A percentile compares a stretch with the other conserved stretches of the same genome.
Evolutionary conservation across 2,113 vertebrate genomes (phyloP).

Genomic region (Pseudorectes ferrugineus): DNA sequence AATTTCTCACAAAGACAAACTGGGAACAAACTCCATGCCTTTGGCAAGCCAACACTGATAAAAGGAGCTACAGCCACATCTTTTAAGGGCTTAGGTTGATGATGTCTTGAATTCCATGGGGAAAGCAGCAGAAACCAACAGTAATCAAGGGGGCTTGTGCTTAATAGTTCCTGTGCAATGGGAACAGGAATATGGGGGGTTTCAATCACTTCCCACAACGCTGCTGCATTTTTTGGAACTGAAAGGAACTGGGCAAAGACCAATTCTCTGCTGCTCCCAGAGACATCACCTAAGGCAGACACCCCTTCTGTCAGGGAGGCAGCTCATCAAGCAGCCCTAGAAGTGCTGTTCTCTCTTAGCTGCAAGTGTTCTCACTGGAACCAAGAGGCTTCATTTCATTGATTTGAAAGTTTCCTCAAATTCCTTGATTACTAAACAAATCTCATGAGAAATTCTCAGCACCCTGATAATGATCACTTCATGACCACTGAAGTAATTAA

Average conservation of each 20-base stretch:
- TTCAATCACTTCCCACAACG: neutral
- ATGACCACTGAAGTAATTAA: neutral
- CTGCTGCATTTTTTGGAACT: neutral
- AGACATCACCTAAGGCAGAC: neutral
- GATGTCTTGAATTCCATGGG: neutral
- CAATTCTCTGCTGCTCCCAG: neutral
- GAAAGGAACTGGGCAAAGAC: neutral
- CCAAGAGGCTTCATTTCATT: neutral
- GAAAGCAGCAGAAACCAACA: neutral
- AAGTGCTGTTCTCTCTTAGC: neutral
- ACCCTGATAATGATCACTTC: neutral
- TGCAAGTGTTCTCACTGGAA: neutral
- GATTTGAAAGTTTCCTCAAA: neutral
- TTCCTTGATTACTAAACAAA: neutral
- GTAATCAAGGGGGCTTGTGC: neutral
- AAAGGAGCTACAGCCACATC: neutral
- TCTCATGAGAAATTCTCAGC: neutral
- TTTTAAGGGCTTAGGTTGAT: neutral
- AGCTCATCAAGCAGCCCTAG: neutral
- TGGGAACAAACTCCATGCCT: neutral
- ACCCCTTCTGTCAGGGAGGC: neutral
- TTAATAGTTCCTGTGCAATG: neutral
- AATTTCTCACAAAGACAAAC: conserved; percentile 22
- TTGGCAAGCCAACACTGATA: neutral
- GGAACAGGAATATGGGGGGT: neutral